phyloP scores from a whole-genome alignment of 1,140 invertebrate genomes.

The Drosophila rufa region DNA sequence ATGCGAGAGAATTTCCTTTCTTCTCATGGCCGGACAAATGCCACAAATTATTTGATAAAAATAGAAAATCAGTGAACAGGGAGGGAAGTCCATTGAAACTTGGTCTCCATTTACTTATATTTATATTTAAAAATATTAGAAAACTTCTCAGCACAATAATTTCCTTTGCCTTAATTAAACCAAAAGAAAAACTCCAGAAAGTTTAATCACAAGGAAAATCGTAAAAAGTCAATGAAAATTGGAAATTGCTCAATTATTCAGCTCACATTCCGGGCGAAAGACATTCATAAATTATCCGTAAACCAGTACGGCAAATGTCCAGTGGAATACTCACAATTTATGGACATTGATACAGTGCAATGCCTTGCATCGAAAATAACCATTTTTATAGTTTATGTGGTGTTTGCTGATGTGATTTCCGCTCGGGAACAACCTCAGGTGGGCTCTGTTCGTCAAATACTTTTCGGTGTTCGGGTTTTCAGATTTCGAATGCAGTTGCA shows the following conservation, averaged over 20 bases:
- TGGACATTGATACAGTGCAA: conserved; percentile 74
- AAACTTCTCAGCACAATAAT: no score
- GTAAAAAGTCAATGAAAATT: conserved; percentile 42
- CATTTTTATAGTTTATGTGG: conserved; percentile 79
- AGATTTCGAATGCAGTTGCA: conserved; percentile 44
- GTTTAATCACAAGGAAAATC: conserved; percentile 35
- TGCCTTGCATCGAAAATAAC: conserved; percentile 42
- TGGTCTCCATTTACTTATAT: background rate
- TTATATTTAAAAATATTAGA: background rate
- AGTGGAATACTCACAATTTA: conserved; percentile 54
- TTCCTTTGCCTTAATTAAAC: background rate
- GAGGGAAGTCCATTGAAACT: background rate
- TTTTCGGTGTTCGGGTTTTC: conserved; percentile 11
- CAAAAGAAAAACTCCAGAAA: background rate
- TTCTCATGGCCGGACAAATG: background rate
- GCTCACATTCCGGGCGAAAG: conserved; percentile 67
- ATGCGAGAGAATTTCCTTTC: conserved; percentile 29
- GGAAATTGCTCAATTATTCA: conserved; percentile 61
- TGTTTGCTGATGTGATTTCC: conserved; percentile 79
- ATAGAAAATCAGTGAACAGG: background rate
- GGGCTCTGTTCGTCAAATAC: conserved; percentile 68
- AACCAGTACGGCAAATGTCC: conserved; percentile 44
- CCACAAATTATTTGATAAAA: background rate
- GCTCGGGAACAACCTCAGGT: conserved; percentile 73
- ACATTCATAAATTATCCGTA: conserved; percentile 82